Evolutionary conservation across 2,888 invertebrate species (phyloP).

Genomic region (Apotomis capreana): DNA sequence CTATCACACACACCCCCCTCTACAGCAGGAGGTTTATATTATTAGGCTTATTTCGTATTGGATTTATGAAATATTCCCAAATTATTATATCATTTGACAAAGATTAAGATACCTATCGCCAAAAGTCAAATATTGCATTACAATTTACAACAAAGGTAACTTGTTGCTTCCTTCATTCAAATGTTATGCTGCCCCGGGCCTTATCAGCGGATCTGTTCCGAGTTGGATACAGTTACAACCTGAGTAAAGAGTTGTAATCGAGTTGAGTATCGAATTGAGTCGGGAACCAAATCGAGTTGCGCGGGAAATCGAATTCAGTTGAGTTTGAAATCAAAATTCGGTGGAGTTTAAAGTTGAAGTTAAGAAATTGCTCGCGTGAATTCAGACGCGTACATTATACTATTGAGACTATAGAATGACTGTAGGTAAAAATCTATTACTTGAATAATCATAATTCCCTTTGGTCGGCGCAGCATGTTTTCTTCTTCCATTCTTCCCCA

Average conservation of each 20-base stretch:
- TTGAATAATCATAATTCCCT: too few species aligned
- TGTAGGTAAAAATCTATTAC: too few species aligned
- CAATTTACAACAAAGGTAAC: constrained; percentile 45
- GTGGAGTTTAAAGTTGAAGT: not conserved
- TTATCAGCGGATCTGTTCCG: constrained; percentile 65
- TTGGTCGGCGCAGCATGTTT: too few species aligned
- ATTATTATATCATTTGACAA: not conserved
- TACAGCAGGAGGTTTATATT: too few species aligned
- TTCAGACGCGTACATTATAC: too few species aligned
- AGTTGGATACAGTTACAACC: constrained; percentile 68
- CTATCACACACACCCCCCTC: too few species aligned
- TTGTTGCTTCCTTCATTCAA: constrained; percentile 58
- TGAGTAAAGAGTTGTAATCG: constrained; percentile 48
- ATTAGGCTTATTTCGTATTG: too few species aligned
- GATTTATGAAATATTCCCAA: not conserved
- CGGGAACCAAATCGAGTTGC: not conserved
- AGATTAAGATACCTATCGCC: not conserved
- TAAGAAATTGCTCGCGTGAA: too few species aligned
- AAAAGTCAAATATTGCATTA: not conserved
- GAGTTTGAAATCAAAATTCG: not conserved
- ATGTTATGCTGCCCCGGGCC: constrained; percentile 55
- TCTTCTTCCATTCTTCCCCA: too few species aligned
- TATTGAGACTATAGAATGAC: too few species aligned
- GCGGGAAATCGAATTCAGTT: too few species aligned
- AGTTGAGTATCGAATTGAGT: not conserved